Percentiles rank a stretch among this genome's conserved stretches.
Conservation (phyloP, 2,888 invertebrate genomes). For the Drosophila emarginata region DNA sequence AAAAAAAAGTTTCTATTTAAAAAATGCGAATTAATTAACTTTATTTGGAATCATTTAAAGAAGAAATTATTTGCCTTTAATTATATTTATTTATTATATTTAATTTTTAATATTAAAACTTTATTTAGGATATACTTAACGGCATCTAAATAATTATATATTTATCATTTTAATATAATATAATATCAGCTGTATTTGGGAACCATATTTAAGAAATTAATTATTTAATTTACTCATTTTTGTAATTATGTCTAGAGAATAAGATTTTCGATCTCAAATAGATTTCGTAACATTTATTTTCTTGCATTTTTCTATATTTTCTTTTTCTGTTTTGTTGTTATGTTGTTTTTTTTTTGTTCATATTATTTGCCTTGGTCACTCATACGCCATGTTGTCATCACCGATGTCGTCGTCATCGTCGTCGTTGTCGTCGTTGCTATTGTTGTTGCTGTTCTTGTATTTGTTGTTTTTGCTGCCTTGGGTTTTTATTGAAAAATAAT, state of each 20-base stretch:
- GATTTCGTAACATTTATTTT: neutral
- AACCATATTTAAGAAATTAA: too few relatives aligned
- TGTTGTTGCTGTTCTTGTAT: slow-evolving; percentile 36
- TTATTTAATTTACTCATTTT: too few relatives aligned
- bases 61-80: too few relatives aligned
- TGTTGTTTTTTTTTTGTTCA: slow-evolving; percentile 39
- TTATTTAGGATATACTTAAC: too few relatives aligned
- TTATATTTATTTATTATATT: too few relatives aligned
- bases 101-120: too few relatives aligned
- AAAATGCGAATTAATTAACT: too few relatives aligned
- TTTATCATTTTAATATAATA: too few relatives aligned
- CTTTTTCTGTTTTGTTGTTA: slow-evolving; percentile 36
- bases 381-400: slow-evolving; percentile 73
- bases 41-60: too few relatives aligned
- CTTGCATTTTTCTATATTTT: slow-evolving; percentile 6
- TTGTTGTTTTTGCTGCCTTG: slow-evolving; percentile 59
- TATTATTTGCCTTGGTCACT: slow-evolving; percentile 55
- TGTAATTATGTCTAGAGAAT: slow-evolving; percentile 1
- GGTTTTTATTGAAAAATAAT: slow-evolving; percentile 76
- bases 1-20: too few relatives aligned
- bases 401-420: slow-evolving; percentile 46
- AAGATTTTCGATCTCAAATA: neutral
- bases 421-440: slow-evolving; percentile 37
- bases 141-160: too few relatives aligned
- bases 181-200: too few relatives aligned